phyloP scores from a whole-genome alignment of 2,888 invertebrate genomes.

The Trissolcus brochymenae region DNA sequence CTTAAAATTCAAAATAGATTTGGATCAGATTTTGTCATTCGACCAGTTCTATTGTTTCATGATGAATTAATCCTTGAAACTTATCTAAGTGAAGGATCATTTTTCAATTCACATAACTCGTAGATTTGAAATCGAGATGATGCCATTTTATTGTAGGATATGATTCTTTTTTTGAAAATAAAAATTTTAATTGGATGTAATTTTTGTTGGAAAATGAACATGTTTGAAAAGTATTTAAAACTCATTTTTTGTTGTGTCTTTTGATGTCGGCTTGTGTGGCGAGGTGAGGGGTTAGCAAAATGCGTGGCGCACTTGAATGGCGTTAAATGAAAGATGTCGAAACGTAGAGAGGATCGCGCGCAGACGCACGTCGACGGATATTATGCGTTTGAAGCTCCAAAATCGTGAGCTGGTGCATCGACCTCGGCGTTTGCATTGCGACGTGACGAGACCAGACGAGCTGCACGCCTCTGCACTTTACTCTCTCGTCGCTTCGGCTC shows the following conservation, averaged over 20 bases:
- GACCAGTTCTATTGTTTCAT: no score
- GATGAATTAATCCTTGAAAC: no score
- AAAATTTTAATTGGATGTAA: no score
- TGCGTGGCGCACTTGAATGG: conserved; percentile 19
- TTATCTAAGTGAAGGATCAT: no score
- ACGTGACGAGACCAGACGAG: conserved; percentile 49
- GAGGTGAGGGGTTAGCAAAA: conserved; percentile 6
- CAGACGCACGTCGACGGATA: conserved; percentile 36
- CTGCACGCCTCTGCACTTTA: conserved; percentile 42
- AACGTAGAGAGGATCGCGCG: conserved; percentile 33
- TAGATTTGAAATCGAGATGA: no score
- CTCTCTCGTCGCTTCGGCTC: conserved; percentile 36
- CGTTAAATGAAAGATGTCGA: conserved; percentile 42
- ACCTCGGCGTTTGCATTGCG: conserved; percentile 47
- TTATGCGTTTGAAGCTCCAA: conserved; percentile 41
- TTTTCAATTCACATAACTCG: no score
- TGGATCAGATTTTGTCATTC: no score
- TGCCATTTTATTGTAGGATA: no score
- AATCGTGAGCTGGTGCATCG: conserved; percentile 51
- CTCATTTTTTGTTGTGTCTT: background rate
- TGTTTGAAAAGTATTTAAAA: no score
- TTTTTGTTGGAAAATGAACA: no score
- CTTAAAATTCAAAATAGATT: no score
- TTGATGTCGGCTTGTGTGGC: background rate
- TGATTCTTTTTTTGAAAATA: no score